phyloP scores from a whole-genome alignment of 2,797 vertebrate genomes.

The Paratrypauchen microcephalus region DNA sequence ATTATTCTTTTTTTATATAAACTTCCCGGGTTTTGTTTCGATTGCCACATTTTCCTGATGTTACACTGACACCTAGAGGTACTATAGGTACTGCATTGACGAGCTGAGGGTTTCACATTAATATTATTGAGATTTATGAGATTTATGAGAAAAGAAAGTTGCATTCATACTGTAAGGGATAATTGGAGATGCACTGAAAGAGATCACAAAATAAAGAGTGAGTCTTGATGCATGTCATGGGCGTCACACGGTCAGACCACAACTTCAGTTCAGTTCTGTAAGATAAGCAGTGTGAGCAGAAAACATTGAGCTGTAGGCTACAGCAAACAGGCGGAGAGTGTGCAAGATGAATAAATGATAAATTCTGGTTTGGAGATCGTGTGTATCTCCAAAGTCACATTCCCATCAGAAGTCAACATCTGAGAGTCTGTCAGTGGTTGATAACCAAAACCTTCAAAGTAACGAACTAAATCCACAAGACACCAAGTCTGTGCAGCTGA shows the following conservation, averaged over 20 bases:
- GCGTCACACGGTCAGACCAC: slow-evolving; percentile 29
- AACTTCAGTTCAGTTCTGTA: slow-evolving; percentile 29
- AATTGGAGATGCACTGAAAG: neutral
- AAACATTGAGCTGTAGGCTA: slow-evolving; percentile 10
- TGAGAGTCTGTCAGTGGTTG: slow-evolving; percentile 50
- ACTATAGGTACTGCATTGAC: slow-evolving; percentile 12
- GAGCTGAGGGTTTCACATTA: neutral
- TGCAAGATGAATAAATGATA: slow-evolving; percentile 10
- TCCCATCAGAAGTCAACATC: slow-evolving; percentile 44
- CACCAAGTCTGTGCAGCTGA: slow-evolving; percentile 39
- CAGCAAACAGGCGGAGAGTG: neutral
- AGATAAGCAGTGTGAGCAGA: slow-evolving; percentile 25
- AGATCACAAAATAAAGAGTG: slow-evolving; percentile 9
- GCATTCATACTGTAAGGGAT: neutral
- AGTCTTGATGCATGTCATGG: slow-evolving; percentile 27
- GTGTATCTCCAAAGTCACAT: slow-evolving; percentile 18
- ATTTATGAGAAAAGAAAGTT: neutral
- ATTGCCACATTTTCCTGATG: slow-evolving; percentile 15
- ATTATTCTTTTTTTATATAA: no score
- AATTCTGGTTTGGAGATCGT: slow-evolving; percentile 1
- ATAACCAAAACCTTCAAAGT: slow-evolving; percentile 63
- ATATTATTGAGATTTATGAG: neutral
- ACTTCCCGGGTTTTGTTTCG: slow-evolving; percentile 16
- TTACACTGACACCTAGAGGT: slow-evolving; percentile 47
- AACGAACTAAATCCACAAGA: slow-evolving; percentile 48